Evolutionary conservation across 2,888 invertebrate species (phyloP).

Genomic region (Megalurothrips usitatus): DNA sequence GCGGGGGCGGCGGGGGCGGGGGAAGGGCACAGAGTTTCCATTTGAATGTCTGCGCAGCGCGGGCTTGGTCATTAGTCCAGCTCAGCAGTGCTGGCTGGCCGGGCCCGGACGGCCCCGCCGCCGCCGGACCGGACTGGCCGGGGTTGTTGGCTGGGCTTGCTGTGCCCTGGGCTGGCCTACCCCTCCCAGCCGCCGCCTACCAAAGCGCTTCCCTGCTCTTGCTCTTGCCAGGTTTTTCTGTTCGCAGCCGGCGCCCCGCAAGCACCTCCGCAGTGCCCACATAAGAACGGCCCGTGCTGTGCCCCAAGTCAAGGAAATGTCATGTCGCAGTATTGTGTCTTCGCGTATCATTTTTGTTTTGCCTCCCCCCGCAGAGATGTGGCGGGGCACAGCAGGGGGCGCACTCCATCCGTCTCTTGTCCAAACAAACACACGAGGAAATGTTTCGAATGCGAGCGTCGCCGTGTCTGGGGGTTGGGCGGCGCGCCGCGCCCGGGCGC

Average conservation of each 20-base stretch:
- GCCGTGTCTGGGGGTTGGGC: too few species aligned
- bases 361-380: too few species aligned
- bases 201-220: background rate
- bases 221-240: background rate
- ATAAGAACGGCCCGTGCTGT: too few species aligned
- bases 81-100: background rate
- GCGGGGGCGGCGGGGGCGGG: background rate
- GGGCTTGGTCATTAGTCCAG: slow-evolving; percentile 23
- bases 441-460: background rate
- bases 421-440: background rate
- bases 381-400: too few species aligned
- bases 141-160: background rate
- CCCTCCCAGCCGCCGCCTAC: too few species aligned
- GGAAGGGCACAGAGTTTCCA: slow-evolving; percentile 18
- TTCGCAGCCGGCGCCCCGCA: too few species aligned
- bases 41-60: slow-evolving; percentile 17
- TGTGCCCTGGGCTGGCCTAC: too few species aligned
- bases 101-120: background rate
- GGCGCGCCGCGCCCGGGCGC: background rate
- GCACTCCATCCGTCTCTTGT: background rate
- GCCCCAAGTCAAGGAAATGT: too few species aligned
- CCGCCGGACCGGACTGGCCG: background rate
- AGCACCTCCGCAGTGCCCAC: too few species aligned
- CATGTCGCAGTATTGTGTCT: background rate
- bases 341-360: background rate